Conservation (phyloP, 1,140 invertebrate species). For the Drosophila arizonae region DNA sequence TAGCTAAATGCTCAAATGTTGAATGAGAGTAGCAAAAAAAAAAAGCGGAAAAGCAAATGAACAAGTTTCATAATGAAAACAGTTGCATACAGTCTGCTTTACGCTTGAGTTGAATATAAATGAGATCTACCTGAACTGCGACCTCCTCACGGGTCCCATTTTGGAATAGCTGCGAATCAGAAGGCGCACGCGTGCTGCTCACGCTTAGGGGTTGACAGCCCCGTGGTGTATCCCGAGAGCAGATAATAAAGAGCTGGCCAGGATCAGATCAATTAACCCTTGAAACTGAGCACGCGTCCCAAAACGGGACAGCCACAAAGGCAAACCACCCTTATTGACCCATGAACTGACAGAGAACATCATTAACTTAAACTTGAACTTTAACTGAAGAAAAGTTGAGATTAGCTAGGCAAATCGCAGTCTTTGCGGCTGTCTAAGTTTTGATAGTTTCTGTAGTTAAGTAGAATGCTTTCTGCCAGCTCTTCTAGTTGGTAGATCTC, state of each 20-base stretch:
- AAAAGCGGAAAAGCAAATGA: slow-evolving; percentile 6
- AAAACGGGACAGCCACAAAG: slow-evolving; percentile 38
- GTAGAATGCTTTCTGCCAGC: background rate
- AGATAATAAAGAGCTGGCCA: slow-evolving; percentile 40
- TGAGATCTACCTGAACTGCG: slow-evolving; percentile 26
- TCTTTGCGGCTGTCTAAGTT: background rate
- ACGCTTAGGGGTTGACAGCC: slow-evolving; percentile 58
- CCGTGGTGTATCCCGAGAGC: slow-evolving; percentile 41
- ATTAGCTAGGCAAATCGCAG: too few species aligned
- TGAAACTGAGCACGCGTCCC: slow-evolving; percentile 59
- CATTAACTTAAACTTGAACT: background rate
- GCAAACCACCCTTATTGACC: slow-evolving; percentile 51
- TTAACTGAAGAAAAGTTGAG: background rate
- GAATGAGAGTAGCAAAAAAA: background rate
- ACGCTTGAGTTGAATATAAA: background rate
- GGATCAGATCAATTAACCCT: slow-evolving; percentile 68
- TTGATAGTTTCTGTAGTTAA: background rate
- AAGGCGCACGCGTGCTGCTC: slow-evolving; percentile 65
- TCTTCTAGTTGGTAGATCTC: background rate
- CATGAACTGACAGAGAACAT: background rate
- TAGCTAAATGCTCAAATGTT: slow-evolving; percentile 34
- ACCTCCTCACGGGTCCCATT: slow-evolving; percentile 53
- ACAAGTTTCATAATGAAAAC: slow-evolving; percentile 9
- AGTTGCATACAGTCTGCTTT: background rate
- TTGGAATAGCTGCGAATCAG: slow-evolving; percentile 44